Conservation (phyloP, 2,888 invertebrate species). For the Anodontia alba region DNA sequence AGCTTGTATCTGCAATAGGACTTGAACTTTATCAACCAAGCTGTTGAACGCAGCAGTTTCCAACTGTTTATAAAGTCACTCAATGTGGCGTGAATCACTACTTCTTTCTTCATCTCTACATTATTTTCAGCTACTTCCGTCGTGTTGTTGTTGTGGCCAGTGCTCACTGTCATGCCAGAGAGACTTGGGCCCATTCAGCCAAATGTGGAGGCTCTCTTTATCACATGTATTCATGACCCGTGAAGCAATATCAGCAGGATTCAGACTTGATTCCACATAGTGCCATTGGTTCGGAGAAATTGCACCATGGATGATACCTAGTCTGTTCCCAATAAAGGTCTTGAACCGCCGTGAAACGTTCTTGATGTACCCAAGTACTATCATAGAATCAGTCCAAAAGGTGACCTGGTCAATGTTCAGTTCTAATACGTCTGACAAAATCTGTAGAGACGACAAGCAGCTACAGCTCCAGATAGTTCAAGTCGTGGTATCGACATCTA, state of each 20-base stretch:
- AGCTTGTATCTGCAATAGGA: not conserved
- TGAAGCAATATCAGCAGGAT: constrained; percentile 37
- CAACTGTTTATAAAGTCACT: not conserved
- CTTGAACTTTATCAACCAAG: constrained; percentile 28
- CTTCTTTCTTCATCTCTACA: constrained; percentile 12
- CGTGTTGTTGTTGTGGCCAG: constrained; percentile 25
- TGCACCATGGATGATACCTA: constrained; percentile 25
- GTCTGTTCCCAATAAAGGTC: constrained; percentile 47
- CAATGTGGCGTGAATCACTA: not conserved
- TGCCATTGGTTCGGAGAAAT: constrained; percentile 37
- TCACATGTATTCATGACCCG: constrained; percentile 27
- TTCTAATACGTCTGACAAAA: constrained; percentile 18
- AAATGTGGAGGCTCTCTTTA: too few relatives aligned
- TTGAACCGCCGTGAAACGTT: too few relatives aligned
- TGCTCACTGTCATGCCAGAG: too few relatives aligned
- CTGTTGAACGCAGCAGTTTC: too few relatives aligned
- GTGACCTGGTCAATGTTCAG: constrained; percentile 10
- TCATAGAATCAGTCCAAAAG: too few relatives aligned
- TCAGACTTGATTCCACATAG: constrained; percentile 9
- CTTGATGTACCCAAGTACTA: too few relatives aligned
- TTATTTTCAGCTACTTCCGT: constrained; percentile 2
- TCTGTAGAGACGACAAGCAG: constrained; percentile 21
- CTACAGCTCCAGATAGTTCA: constrained; percentile 37
- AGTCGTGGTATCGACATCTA: constrained; percentile 28
- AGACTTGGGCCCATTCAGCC: too few relatives aligned